Evolutionary conservation across 1,140 invertebrate species (phyloP), one percentile per base, ranked within the genome.

Genomic region (Popillia japonica): DNA sequence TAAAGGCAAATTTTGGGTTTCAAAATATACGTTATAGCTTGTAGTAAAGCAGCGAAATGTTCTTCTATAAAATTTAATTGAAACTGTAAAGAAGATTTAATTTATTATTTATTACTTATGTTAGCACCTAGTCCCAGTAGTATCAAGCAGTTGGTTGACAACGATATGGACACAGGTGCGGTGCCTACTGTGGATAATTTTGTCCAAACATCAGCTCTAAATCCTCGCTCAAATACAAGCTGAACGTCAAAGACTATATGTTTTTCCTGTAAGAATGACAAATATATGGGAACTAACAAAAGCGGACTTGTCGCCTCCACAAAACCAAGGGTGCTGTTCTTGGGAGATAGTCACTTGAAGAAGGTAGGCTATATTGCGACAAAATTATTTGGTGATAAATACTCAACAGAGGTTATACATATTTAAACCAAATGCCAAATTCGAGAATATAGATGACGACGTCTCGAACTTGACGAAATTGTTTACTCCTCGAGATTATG

Each of bases 361-460:
- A 17, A 17, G 1, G 44, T 48, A 7, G n/a, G 44, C n/a, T 17
- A 7, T 7, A 48, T 48, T 48, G 44, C n/a, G 44, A 7, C 1
- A 48, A 48, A 48, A 48, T 48, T 48, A 48, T 17, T 48, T 48
- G 44, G n/a, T 48, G 8, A 48, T 48, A 48, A 14, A 17, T 48
- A 48, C 44, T 48, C 44, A 48, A 48, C 10, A 48, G 44, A 48
- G 6, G 44, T 48, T 48, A 48, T 48, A n/a, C n/a, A n/a, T n/a
- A 48, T 17, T 48, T 48, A 48, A 48, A 48, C 44, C 44, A 48
- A 48, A 48, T 48, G 44, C 44, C n/a, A 48, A 7, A 48, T 48
- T 48, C 8, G 44, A 48, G 10, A 7, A 2, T 48, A 7, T 48
- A 3, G n/a, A 3, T 10, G n/a, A 48, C 2, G n/a, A 48, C 8